Base-by-base conservation (phyloP, 2,113 vertebrate genomes). In the Theropithecus gelada region DNA sequence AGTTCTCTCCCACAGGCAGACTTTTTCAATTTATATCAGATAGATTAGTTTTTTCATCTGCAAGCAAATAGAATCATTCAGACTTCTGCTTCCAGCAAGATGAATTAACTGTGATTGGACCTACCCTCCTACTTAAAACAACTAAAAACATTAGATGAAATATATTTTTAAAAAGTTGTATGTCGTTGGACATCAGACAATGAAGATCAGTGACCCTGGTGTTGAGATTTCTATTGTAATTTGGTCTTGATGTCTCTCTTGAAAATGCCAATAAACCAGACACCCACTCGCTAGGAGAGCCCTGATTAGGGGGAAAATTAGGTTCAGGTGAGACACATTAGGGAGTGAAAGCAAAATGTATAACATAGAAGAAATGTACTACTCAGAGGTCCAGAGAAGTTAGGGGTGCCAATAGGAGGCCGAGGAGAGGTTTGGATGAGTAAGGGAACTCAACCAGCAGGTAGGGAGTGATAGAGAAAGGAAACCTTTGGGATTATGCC, bases 31-130 rank as follows among this genome's bases (percentile, higher is more conserved):
- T 93, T 95, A 17, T 38, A 79, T 52, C 35, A 73, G 5, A 55
- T 7, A 79, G 57, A 55, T 90, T 50, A 59, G 48, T 72, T 82
- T 92, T 79, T 45, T 52, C 23, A 88, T 73, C 23, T 11, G 55
- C 43, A 89, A 27, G 2, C 90, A 83, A 96, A 82, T 16, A 72
- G 48, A 93, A 48, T 83, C 50, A 43, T 25, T 88, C 14, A 66
- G 30, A 57, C n/a, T 66, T 88, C 52, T 84, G 35, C 16, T 96
- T 88, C 38, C 9, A 59, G 61, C 85, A 83, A 57, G 18, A 80
- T 55, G 22, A 38, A 79, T 32, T 52, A 92, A 73, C 35, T 66
- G 50, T 18, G 38, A 75, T 57, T 75, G 6, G 2, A 59, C 48
- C 27, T 91, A 59, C 6, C 9, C 3, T 93, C 11, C 43, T 22